These are phyloP conservation scores for Fukomys damarensis DNA, from an alignment of 2,113 vertebrate species.

Conservation along the genomic window DNA sequence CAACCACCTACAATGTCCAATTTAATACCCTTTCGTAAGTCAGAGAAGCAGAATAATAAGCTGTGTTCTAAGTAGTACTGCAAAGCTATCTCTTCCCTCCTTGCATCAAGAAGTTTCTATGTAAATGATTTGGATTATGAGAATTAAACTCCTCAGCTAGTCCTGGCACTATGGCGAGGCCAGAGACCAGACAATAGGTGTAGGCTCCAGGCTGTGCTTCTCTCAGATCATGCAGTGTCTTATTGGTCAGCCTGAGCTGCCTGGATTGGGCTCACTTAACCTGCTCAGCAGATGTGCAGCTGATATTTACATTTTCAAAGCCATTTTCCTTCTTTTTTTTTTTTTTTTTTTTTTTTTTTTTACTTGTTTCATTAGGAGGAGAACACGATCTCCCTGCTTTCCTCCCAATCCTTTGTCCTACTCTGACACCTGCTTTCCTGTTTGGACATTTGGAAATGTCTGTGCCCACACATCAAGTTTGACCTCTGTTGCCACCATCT, in stretches of 20 bases:
- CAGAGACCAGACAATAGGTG: not conserved
- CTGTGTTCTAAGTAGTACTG: not conserved
- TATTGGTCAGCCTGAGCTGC: no score
- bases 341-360: no score
- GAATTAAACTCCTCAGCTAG: not conserved
- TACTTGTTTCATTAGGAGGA: not conserved
- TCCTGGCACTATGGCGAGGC: not conserved
- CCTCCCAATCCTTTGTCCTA: not conserved
- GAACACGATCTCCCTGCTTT: not conserved
- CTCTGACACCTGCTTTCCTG: not conserved
- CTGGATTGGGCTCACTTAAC: not conserved
- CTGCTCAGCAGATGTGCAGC: not conserved
- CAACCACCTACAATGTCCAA: not conserved
- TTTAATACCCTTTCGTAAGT: not conserved
- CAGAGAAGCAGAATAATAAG: not conserved
- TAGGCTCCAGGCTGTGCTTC: not conserved
- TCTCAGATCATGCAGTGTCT: rapidly evolving
- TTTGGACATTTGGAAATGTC: not conserved
- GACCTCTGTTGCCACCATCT: rapidly evolving
- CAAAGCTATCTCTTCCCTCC: not conserved
- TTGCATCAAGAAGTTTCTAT: not conserved
- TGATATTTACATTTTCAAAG: not conserved
- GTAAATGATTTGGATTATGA: not conserved
- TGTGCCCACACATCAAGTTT: not conserved
- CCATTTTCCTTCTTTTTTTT: not conserved